Percentiles rank a stretch among this genome's conserved stretches.
These are phyloP conservation scores for Ochropleura leucogaster DNA, from an alignment of 2,888 invertebrate species.

Conservation along the genomic window DNA sequence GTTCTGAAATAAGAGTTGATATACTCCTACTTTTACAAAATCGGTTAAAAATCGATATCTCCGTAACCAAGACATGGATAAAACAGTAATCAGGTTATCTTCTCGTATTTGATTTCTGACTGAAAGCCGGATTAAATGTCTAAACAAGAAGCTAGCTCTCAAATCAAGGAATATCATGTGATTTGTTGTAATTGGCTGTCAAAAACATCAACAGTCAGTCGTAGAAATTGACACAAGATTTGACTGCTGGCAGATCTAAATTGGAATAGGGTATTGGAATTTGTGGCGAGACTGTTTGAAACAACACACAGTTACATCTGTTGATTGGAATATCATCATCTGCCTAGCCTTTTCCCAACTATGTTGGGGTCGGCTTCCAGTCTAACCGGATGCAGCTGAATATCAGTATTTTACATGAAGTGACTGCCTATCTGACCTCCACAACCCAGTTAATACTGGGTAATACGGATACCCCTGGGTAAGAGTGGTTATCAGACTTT, in stretches of 20 bases:
- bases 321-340: background rate
- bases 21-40: too few relatives aligned
- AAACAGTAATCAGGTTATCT: background rate
- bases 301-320: background rate
- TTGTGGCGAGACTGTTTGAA: background rate
- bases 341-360: too few relatives aligned
- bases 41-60: too few relatives aligned
- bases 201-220: constrained; percentile 3
- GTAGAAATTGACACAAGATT: constrained; percentile 8
- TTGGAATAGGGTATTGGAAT: background rate
- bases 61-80: background rate
- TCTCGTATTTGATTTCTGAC: background rate
- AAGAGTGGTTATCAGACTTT: too few relatives aligned
- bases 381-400: too few relatives aligned
- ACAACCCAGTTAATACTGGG: too few relatives aligned
- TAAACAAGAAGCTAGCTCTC: background rate
- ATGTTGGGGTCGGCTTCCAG: too few relatives aligned
- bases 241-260: constrained; percentile 6
- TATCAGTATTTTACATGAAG: too few relatives aligned
- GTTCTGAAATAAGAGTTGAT: too few relatives aligned
- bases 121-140: constrained; percentile 8
- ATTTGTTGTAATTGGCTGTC: constrained; percentile 8
- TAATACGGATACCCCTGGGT: too few relatives aligned
- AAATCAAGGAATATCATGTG: background rate
- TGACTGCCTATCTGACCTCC: too few relatives aligned